These are phyloP conservation scores for Lithophane semibrunnea DNA, from an alignment of 2,888 invertebrate species.

Conservation along the genomic window DNA sequence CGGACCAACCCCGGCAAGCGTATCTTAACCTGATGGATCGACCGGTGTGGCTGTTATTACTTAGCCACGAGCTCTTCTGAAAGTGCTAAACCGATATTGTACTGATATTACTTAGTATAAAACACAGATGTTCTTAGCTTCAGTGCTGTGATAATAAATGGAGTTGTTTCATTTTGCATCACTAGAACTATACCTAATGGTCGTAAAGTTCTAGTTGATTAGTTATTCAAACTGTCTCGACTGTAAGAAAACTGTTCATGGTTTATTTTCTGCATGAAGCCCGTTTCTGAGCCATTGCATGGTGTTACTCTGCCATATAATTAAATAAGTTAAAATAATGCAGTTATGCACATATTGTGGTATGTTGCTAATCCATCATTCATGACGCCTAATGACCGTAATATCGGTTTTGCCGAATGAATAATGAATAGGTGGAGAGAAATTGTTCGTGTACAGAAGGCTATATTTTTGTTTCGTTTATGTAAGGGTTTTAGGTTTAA, in stretches of 20 bases:
- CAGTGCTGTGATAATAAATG: conserved; percentile 12
- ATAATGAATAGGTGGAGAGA: conserved; percentile 38
- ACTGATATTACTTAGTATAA: neutral
- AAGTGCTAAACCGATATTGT: no score
- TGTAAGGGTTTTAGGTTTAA: neutral
- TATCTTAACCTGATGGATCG: no score
- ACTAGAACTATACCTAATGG: neutral
- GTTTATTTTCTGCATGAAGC: neutral
- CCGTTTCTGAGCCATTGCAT: neutral
- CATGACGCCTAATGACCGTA: conserved; percentile 47
- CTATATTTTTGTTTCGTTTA: neutral
- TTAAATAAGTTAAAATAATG: conserved; percentile 26
- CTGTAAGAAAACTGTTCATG: neutral
- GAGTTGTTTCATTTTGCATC: conserved; percentile 8
- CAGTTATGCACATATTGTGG: conserved; percentile 10
- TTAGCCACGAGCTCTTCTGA: no score
- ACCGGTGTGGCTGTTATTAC: no score
- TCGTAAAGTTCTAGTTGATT: conserved; percentile 7
- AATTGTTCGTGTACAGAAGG: conserved; percentile 4
- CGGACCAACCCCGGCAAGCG: no score
- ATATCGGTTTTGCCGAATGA: conserved; percentile 40
- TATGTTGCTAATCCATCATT: conserved; percentile 46
- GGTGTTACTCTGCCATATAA: neutral
- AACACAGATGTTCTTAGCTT: conserved; percentile 19
- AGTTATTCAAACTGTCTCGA: conserved; percentile 1